Base-by-base conservation (phyloP, 2,888 invertebrate species). In the Anthoptus insignis region DNA sequence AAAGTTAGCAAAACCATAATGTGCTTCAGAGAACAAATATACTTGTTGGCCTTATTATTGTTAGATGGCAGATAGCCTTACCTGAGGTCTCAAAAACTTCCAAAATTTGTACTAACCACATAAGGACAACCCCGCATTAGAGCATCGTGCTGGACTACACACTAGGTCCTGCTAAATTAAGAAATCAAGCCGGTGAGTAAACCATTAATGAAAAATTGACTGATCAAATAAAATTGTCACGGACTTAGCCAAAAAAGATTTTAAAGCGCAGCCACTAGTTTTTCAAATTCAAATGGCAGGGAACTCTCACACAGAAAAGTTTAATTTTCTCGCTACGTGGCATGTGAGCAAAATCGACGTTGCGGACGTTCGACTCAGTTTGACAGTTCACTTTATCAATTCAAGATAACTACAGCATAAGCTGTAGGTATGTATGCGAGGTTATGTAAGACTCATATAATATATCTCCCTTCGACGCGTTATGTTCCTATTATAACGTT, bases 281-380 rank as follows among this genome's bases (percentile, higher is more conserved):
- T 45, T 45, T 45, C 13, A 45, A 45, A 45, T 45, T 45, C 45
- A 45, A 45, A 45, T 45, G 22, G 45, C 45, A 9, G 21, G 22
- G 45, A 45, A 45, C 22, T 45, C 45, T 22, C 45, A 45, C 45
- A 45, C 45, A 45, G 45, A 22, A 45, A 45, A 45, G 45, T 45
- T 45, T 45, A 45, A 45, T 45, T 45, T 45, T 45, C 45, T 45
- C 45, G 21, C 21, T 45, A 45, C 45, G 45, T 45, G 45, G 45
- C 13, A 11, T 45, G 45, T 45, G 45, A 45, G 45, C 22, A 45
- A 21, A 45, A 22, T 45, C 45, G 45, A 45, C 45, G 6, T 13
- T 45, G 45, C 45, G 45, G 45, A 13, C 22, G 45, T 45, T 45
- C 21, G 45, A 13, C 22, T 45, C 45, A 45, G 45, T 45, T 45